These are phyloP conservation scores for Steinernema feltiae DNA, from an alignment of 1,140 invertebrate genomes.

Conservation along the genomic window DNA sequence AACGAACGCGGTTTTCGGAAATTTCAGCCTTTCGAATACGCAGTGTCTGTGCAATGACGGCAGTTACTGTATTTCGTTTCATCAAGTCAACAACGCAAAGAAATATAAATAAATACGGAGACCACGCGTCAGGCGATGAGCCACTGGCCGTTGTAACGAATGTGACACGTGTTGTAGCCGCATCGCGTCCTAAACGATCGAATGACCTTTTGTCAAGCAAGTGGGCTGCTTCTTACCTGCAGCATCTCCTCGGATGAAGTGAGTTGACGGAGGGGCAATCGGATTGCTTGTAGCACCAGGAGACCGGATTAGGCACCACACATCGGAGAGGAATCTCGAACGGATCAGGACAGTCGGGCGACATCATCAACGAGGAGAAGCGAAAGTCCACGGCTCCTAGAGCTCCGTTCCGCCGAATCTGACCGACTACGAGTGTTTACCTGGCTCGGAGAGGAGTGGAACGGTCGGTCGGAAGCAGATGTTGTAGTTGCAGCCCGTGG, in stretches of 20 bases:
- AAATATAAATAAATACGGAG: no score
- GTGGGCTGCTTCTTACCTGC: no score
- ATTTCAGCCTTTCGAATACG: neutral
- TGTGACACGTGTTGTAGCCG: neutral
- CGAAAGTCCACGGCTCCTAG: neutral
- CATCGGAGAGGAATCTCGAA: neutral
- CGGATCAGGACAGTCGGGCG: slow-evolving; percentile 11
- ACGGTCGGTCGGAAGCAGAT: neutral
- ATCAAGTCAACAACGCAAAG: no score
- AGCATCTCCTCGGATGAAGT: neutral
- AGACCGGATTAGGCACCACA: neutral
- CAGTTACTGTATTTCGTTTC: neutral
- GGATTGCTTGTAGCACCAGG: neutral
- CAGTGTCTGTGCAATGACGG: neutral
- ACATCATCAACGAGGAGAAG: slow-evolving; percentile 12
- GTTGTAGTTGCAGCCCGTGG: neutral
- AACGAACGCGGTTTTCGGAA: neutral
- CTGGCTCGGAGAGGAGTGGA: no score
- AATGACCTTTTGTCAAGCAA: no score
- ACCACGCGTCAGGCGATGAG: neutral
- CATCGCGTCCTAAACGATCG: no score
- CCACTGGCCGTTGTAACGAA: neutral
- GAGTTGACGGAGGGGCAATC: neutral
- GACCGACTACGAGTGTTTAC: no score
- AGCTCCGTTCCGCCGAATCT: no score